Evolutionary conservation across 2,113 vertebrate genomes (phyloP), one percentile per base, ranked within the genome.

Genomic region (Paramisgurnus dabryanus): DNA sequence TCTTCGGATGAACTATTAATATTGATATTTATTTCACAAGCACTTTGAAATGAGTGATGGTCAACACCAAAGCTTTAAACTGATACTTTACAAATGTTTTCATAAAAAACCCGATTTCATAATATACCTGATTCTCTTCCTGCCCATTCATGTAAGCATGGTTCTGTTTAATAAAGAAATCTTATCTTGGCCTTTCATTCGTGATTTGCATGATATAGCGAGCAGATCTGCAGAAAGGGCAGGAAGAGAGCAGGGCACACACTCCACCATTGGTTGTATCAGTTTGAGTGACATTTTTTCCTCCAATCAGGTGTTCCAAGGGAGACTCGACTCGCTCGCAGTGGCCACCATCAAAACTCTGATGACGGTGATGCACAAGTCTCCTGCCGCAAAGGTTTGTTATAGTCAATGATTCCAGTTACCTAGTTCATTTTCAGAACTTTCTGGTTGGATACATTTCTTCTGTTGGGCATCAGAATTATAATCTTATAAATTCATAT

Each of bases 361-460:
- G 80, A 98, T 96, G 55, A 96, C 96, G 66, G 95, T 99, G 83
- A 98, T 99, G 96, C 95, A 95, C 87, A 98, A 95, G 87, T 99
- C 97, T 67, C 98, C 98, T 39, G 96, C 97, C 89, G 97, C 98
- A 86, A 99, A 99, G 96, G 98, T 96, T 78, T 91, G 83, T 57
- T 8, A 13, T n/a, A 5, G 18, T 13, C 45, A 40, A 7, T 15
- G 5, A 58, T 58, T 6, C 55, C 55, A 18, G 7, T 58, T n/a
- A 6, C 53, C 53, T 7, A 58, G 55, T 18, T 58, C 3, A 58
- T 18, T 18, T n/a, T 7, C 13, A 4, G 5, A 53, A 15, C 1
- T 4, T 58, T 5, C 4, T 10, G 4, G 11, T 4, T 53, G 49
- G 49, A 53, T 53, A 53, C 18, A n/a, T n/a, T 57, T n/a, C 17